These are phyloP conservation scores for Drosophila siamana DNA, from an alignment of 2,888 invertebrate species.

Conservation along the genomic window DNA sequence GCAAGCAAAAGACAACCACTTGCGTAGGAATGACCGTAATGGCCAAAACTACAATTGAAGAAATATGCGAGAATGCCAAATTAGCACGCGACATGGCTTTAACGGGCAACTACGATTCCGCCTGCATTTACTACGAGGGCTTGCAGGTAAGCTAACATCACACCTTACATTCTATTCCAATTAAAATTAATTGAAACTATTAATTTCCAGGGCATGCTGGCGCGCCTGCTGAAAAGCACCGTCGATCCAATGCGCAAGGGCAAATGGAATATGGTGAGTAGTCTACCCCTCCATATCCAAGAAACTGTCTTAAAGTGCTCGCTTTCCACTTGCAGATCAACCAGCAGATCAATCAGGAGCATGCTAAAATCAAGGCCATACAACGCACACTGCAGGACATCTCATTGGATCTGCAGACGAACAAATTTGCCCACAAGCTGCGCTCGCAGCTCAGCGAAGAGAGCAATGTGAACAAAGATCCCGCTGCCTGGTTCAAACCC, in stretches of 20 bases:
- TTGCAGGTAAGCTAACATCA: conserved; percentile 50
- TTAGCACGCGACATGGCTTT: conserved; percentile 97
- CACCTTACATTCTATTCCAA: background rate
- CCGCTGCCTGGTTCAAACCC: conserved; percentile 87
- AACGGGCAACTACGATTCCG: conserved; percentile 97
- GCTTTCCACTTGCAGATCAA: conserved; percentile 88
- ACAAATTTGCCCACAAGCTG: conserved; percentile 86
- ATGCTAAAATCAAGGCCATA: conserved; percentile 93
- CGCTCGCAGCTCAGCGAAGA: conserved; percentile 82
- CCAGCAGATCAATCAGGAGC: conserved; percentile 94
- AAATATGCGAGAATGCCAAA: conserved; percentile 97
- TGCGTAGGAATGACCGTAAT: conserved; percentile 90
- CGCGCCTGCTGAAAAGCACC: conserved; percentile 92
- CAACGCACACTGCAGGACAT: conserved; percentile 85
- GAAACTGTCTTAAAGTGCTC: background rate
- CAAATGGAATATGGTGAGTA: conserved; percentile 94
- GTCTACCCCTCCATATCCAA: background rate
- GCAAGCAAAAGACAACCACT: conserved; percentile 85
- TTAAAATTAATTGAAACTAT: background rate
- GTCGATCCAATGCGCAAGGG: conserved; percentile 92
- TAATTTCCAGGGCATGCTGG: conserved; percentile 91
- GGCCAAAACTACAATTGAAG: conserved; percentile 93
- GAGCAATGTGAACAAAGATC: conserved; percentile 81
- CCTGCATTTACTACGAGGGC: conserved; percentile 86
- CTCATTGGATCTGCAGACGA: conserved; percentile 84